Conservation (phyloP, 2,888 invertebrate species). For the Euphydryas editha region DNA sequence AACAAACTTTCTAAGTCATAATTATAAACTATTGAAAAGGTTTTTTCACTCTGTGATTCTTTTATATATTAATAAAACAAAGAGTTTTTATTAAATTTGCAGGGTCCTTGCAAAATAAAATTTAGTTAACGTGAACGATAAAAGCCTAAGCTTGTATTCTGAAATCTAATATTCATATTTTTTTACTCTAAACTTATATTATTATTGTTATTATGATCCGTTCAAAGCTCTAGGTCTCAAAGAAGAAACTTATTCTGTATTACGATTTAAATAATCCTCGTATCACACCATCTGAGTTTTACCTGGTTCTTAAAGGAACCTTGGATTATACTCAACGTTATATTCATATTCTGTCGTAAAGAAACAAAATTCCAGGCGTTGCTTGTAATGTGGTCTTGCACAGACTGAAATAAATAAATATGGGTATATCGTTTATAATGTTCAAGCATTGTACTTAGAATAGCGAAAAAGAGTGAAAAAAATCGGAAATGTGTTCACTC, state of each 20-base stretch:
- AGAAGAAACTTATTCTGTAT: slow-evolving; percentile 25
- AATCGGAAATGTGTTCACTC: too few species aligned
- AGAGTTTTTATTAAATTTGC: too few species aligned
- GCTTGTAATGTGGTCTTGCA: not conserved
- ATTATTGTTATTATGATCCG: slow-evolving; percentile 18
- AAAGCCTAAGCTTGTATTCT: not conserved
- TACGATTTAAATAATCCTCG: slow-evolving; percentile 31
- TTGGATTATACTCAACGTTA: not conserved
- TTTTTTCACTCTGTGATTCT: too few species aligned
- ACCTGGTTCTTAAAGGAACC: not conserved
- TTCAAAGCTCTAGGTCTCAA: slow-evolving; percentile 6
- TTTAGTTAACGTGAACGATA: not conserved
- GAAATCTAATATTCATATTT: slow-evolving; percentile 10
- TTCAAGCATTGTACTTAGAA: too few species aligned
- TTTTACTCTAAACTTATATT: too few species aligned
- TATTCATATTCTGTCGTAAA: not conserved
- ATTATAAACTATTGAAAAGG: too few species aligned
- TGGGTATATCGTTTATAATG: too few species aligned
- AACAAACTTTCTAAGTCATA: too few species aligned
- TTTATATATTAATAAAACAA: too few species aligned
- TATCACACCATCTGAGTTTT: slow-evolving; percentile 7
- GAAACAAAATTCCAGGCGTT: not conserved
- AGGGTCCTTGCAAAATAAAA: too few species aligned
- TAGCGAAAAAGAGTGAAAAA: too few species aligned
- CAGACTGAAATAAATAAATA: too few species aligned